Evolutionary conservation across 2,888 invertebrate species (phyloP).

Genomic region (Pomacea canaliculata): DNA sequence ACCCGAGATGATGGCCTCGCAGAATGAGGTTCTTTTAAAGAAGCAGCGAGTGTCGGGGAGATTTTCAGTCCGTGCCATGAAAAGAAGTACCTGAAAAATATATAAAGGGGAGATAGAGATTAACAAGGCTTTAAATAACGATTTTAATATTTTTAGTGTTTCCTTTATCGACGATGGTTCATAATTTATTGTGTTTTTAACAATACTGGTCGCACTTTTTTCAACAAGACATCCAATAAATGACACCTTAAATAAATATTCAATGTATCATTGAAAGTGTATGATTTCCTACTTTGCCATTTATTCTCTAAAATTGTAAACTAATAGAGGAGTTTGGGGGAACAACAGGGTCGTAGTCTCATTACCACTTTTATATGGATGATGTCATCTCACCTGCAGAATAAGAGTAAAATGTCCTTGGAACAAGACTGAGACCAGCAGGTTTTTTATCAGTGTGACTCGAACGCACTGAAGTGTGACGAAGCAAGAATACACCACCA

Average conservation of each 20-base stretch:
- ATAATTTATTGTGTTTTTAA: too few species aligned
- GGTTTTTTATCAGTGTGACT: conserved; percentile 24
- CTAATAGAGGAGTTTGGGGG: too few species aligned
- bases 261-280: too few species aligned
- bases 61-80: conserved; percentile 21
- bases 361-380: too few species aligned
- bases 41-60: conserved; percentile 31
- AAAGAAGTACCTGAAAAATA: conserved; percentile 20
- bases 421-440: conserved; percentile 18
- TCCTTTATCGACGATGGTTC: too few species aligned
- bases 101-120: neutral
- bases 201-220: too few species aligned
- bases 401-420: conserved; percentile 25
- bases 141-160: too few species aligned
- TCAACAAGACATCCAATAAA: too few species aligned
- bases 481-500: conserved; percentile 24
- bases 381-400: conserved; percentile 7
- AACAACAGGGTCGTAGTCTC: too few species aligned
- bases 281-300: too few species aligned
- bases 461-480: conserved; percentile 20
- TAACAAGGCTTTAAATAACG: neutral
- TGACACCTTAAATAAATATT: too few species aligned
- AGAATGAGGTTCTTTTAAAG: conserved; percentile 25
- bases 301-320: too few species aligned
- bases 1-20: conserved; percentile 24